Evolutionary conservation across 2,888 invertebrate genomes (phyloP), one percentile per base, ranked within the genome.

Genomic region (Amphiduros pacificus): DNA sequence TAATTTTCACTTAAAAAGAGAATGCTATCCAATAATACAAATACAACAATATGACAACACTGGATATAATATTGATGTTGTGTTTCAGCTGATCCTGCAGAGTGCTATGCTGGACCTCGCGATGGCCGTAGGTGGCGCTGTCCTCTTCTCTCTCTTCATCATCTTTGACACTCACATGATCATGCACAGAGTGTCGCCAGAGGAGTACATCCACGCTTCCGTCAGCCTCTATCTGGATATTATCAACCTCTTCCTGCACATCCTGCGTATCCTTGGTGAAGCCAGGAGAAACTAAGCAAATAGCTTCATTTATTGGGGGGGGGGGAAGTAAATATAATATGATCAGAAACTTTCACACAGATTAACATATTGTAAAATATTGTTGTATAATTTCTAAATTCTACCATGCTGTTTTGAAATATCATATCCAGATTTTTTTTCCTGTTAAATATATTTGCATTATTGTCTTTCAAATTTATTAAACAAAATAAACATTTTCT

Each of bases 191-290:
- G 84, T 91, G 56, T 91, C 91, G 0, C 89, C 93, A 0, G 93
- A 94, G 79, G 93, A 94, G 77, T 94, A 94, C 82, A 92, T 94
- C 72, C 83, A 91, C 55, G 92, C 92, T 1, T 90, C 92, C 0
- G 91, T 93, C 77, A 91, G 90, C 80, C 85, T 94, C 49, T 94
- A 94, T 80, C 85, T 93, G 85, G 93, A 94, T 76, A 91, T 94
- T 63, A 86, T 94, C 68, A 93, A 93, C 82, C 84, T 93, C 68
- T 94, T 94, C 84, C 76, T 92, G 22, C 88, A 91, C 79, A 89
- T 92, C 71, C 85, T 94, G 61, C 87, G 91, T 63, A 88, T 91
- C 71, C 84, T 93, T 22, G 77, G 78, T 20, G 79, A 79, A 11
- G 60, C 53, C n/a, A 28, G 65, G 20, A 57, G 60, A 32, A 61